These are phyloP conservation scores for Amblyjoppa proteus DNA, from an alignment of 2,888 invertebrate genomes.

Conservation along the genomic window DNA sequence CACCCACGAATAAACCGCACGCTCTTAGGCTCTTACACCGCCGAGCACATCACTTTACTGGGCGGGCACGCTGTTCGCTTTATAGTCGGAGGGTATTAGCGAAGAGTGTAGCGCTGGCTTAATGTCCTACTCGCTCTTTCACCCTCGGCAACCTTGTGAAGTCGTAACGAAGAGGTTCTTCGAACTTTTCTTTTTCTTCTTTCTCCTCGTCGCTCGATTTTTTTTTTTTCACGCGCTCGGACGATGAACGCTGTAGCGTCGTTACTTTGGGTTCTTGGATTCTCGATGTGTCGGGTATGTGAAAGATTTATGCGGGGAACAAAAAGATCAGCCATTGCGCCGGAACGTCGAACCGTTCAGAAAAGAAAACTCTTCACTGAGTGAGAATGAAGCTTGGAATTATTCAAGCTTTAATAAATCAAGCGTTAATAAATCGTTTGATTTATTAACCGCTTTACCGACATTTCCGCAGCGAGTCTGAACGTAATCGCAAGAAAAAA, in stretches of 20 bases:
- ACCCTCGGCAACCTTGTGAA: slow-evolving; percentile 33
- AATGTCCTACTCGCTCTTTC: slow-evolving; percentile 47
- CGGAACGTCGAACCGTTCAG: no score
- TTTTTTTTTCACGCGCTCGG: not conserved
- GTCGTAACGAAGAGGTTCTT: slow-evolving; percentile 52
- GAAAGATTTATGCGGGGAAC: no score
- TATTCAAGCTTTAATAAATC: no score
- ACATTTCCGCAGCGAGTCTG: no score
- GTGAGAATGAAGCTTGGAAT: no score
- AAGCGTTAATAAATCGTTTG: no score
- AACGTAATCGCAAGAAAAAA: no score
- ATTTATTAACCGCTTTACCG: no score
- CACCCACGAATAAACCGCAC: slow-evolving; percentile 56
- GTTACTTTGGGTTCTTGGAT: no score
- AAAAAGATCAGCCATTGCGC: no score
- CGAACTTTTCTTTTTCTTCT: slow-evolving; percentile 13
- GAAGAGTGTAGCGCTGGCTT: slow-evolving; percentile 45
- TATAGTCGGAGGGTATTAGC: slow-evolving; percentile 49
- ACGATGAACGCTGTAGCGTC: not conserved
- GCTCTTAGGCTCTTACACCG: slow-evolving; percentile 34
- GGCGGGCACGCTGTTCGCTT: slow-evolving; percentile 47
- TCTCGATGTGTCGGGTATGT: no score
- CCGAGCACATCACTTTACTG: slow-evolving; percentile 37
- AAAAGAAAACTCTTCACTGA: no score
- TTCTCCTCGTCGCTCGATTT: not conserved